Conservation (phyloP, 2,113 vertebrate species). For the Vombatus ursinus region DNA sequence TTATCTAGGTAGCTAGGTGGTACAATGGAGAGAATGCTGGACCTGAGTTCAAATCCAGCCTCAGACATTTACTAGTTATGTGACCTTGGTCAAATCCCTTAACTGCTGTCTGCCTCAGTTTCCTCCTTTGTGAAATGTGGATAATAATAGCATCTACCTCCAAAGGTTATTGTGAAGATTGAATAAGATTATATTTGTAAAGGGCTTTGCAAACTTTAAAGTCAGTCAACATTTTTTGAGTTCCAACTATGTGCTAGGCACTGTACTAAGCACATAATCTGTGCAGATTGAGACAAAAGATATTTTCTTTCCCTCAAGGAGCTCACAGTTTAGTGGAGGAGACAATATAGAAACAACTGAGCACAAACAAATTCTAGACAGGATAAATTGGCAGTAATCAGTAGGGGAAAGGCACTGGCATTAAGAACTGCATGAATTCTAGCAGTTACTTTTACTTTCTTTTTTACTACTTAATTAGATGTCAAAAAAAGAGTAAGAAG, state of each 20-base stretch:
- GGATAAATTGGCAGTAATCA: neutral
- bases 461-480: neutral
- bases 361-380: neutral
- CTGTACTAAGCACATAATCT: neutral
- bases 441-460: neutral
- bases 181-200: neutral
- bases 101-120: neutral
- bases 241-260: neutral
- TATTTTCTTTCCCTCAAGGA: neutral
- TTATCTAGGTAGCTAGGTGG: neutral
- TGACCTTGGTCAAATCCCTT: neutral
- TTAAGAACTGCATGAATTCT: neutral
- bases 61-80: no score
- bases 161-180: neutral
- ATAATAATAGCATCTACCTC: neutral
- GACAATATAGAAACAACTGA: neutral
- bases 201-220: neutral
- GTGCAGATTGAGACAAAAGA: neutral
- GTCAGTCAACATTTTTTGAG: neutral
- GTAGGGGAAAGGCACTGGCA: neutral
- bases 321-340: neutral
- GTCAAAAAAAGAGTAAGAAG: slow-evolving; percentile 10
- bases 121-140: neutral
- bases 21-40: neutral
- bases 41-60: neutral